Conservation (phyloP, 2,113 vertebrate genomes). For the Myiagra hebetior region DNA sequence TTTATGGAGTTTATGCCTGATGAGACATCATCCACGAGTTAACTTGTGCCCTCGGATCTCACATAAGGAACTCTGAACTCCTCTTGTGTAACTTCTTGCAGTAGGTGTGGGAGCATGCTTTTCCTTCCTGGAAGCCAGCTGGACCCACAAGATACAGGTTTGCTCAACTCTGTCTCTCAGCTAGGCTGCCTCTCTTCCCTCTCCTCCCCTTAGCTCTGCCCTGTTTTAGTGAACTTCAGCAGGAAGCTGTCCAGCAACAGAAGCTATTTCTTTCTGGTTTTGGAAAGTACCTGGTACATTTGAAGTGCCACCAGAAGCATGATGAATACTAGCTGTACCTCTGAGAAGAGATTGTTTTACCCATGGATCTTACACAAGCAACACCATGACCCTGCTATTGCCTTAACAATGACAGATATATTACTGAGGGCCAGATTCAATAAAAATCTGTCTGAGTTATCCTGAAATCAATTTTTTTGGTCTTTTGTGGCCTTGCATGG, state of each 20-base stretch:
- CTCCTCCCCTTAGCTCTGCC: background rate
- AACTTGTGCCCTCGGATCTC: background rate
- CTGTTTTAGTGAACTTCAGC: background rate
- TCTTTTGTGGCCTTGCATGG: background rate
- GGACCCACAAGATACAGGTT: background rate
- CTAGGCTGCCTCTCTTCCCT: background rate
- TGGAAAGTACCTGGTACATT: background rate
- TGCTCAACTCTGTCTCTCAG: background rate
- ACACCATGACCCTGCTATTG: background rate
- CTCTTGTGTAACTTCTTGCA: background rate
- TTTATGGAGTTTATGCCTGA: background rate
- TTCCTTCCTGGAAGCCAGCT: background rate
- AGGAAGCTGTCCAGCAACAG: background rate
- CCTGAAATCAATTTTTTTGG: background rate
- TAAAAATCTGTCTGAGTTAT: background rate
- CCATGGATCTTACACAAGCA: background rate
- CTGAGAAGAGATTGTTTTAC: background rate
- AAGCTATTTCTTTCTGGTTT: background rate
- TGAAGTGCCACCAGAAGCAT: background rate
- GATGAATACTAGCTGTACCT: background rate
- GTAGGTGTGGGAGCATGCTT: fast-evolving
- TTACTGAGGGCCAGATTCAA: background rate
- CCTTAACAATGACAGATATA: background rate
- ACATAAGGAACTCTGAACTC: background rate
- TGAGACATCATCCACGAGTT: background rate